Evolutionary conservation across 2,113 vertebrate species (phyloP), one percentile per base, ranked within the genome.

Genomic region (Megaceryle torquata): DNA sequence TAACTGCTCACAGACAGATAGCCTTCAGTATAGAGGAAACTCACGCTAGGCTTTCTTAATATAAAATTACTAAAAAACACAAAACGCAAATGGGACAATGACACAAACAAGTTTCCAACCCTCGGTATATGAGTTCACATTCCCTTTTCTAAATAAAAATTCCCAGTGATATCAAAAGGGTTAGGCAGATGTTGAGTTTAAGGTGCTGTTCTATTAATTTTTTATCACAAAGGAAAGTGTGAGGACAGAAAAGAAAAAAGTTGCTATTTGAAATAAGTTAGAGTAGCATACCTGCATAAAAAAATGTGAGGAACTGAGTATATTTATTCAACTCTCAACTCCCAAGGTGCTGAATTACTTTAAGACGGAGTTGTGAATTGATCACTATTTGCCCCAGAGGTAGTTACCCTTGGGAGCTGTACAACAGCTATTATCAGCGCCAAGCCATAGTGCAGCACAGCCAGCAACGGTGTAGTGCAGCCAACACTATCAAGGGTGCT

Each of bases 281-380:
- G 28, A 72, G n/a, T 8, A 81, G 7, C 14, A n/a, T 13, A 61
- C 6, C 21, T n/a, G 17, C 11, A 31, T 17, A 56, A 71, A 71
- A 37, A 46, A 15, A 54, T n/a, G 25, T 0, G 0, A 70, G 25
- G 28, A 75, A 46, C 14, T 57, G 1, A 0, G 5, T 28, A 1
- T 35, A 20, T 60, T 93, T 88, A 50, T 63, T 63, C 46, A 70
- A 15, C 21, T 28, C 56, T 72, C 46, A 51, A 8, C 60, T 85
- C 54, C 29, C 59, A 70, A 51, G 29, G 26, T 68, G 15, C 19
- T 13, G 5, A 57, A 37, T 20, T 54, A 44, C 15, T 50, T 50
- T 28, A 74, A 83, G 24, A 5, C 39, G 39, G 9, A 54, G 8
- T 41, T 60, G 13, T 22, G 37, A 61, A 63, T 43, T 0, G 1